Percentiles rank a stretch among this genome's conserved stretches.
These are phyloP conservation scores for Drosophila monieri DNA, from an alignment of 2,888 invertebrate species.

Conservation along the genomic window DNA sequence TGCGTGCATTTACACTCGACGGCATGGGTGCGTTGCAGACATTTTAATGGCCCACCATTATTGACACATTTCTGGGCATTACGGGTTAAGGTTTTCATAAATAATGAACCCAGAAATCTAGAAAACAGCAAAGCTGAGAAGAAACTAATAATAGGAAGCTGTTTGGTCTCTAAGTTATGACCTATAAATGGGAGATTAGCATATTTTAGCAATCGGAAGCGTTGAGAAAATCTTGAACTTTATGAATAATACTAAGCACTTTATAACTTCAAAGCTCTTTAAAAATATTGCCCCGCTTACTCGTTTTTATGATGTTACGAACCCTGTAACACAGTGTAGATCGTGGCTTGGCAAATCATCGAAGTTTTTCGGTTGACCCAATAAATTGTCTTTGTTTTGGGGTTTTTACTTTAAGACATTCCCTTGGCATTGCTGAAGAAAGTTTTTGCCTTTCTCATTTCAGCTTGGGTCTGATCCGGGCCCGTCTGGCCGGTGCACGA, in stretches of 20 bases:
- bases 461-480: slow-evolving; percentile 94
- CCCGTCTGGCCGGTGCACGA: slow-evolving; percentile 94
- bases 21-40: slow-evolving; percentile 12
- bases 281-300: background rate
- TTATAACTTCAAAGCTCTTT: background rate
- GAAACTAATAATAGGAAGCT: background rate
- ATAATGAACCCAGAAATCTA: background rate
- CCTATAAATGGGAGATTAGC: background rate
- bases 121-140: background rate
- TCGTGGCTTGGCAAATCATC: slow-evolving; percentile 31
- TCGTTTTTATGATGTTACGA: background rate
- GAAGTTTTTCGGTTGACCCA: slow-evolving; percentile 67
- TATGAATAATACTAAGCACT: background rate
- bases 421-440: slow-evolving; percentile 62
- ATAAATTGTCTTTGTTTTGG: slow-evolving; percentile 54
- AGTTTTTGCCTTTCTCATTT: slow-evolving; percentile 43
- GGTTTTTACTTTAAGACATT: slow-evolving; percentile 8
- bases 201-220: background rate
- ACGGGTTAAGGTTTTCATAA: background rate
- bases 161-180: background rate
- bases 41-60: slow-evolving; percentile 1
- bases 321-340: slow-evolving; percentile 29
- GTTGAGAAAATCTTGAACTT: background rate
- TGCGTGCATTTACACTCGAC: slow-evolving; percentile 44
- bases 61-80: background rate